phyloP scores from a whole-genome alignment of 2,797 vertebrate genomes.

The Eupleurogrammus muticus region DNA sequence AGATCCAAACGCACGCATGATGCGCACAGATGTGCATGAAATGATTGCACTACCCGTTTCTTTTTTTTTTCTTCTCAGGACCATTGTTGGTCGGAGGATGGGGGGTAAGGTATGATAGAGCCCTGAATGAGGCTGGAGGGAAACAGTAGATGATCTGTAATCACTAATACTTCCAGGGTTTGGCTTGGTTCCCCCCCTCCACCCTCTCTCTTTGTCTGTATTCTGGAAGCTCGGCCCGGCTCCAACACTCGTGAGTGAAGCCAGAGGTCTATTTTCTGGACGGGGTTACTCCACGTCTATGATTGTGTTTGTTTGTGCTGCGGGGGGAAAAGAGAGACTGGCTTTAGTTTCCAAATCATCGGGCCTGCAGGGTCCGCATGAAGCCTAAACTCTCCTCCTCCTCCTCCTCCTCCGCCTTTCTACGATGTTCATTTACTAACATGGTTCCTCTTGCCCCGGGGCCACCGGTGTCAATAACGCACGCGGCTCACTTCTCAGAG shows the following conservation, averaged over 20 bases:
- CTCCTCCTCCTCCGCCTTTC: slow-evolving; percentile 42
- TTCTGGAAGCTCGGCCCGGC: slow-evolving; percentile 54
- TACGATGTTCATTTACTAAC: slow-evolving; percentile 59
- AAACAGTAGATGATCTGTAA: slow-evolving; percentile 66
- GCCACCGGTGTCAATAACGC: slow-evolving; percentile 62
- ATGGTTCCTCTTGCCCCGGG: slow-evolving; percentile 58
- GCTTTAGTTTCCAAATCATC: slow-evolving; percentile 74
- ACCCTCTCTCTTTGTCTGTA: slow-evolving; percentile 47
- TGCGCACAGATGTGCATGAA: slow-evolving; percentile 79
- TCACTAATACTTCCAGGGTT: slow-evolving; percentile 77
- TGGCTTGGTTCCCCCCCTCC: slow-evolving; percentile 34
- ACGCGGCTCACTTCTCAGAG: slow-evolving; percentile 32
- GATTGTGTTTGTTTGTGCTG: slow-evolving; percentile 83
- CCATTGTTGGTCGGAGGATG: slow-evolving; percentile 23
- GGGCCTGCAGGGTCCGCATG: slow-evolving; percentile 55
- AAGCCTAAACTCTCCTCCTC: slow-evolving; percentile 40
- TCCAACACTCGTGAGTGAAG: slow-evolving; percentile 70
- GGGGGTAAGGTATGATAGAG: slow-evolving; percentile 38
- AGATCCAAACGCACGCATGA: slow-evolving; percentile 69
- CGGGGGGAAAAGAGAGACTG: slow-evolving; percentile 57
- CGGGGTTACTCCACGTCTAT: slow-evolving; percentile 63
- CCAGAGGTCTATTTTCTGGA: slow-evolving; percentile 77
- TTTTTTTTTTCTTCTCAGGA: too few species aligned
- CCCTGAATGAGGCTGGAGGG: slow-evolving; percentile 36
- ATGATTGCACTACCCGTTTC: slow-evolving; percentile 59